Percentiles rank a stretch among this genome's conserved stretches.
Evolutionary conservation across 2,113 vertebrate species (phyloP).

Genomic region (Anoplopoma fimbria): DNA sequence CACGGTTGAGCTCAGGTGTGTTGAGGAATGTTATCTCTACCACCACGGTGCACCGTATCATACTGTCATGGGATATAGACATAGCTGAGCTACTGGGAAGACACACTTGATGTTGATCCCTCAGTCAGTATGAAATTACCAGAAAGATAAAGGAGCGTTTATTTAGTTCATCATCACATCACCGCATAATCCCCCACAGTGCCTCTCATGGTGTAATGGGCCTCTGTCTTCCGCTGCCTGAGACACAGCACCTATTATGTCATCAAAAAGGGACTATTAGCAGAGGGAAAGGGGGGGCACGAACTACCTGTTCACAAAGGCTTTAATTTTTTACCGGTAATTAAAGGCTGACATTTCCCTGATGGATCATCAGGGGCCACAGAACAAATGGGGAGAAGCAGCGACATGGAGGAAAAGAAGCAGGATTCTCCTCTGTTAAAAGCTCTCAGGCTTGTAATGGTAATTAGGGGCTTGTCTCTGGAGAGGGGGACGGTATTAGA

Average conservation of each 20-base stretch:
- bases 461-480: slow-evolving; percentile 77
- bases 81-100: slow-evolving; percentile 4
- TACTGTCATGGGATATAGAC: not conserved
- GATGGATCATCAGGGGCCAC: slow-evolving; percentile 64
- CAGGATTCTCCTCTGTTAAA: slow-evolving; percentile 71
- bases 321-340: slow-evolving; percentile 74
- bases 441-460: slow-evolving; percentile 73
- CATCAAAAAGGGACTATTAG: slow-evolving; percentile 77
- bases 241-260: slow-evolving; percentile 74
- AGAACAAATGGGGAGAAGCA: slow-evolving; percentile 64
- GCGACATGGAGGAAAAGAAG: slow-evolving; percentile 62
- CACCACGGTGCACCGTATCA: not conserved
- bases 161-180: slow-evolving; percentile 57
- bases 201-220: slow-evolving; percentile 56
- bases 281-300: slow-evolving; percentile 59
- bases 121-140: slow-evolving; percentile 29
- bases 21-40: slow-evolving; percentile 21
- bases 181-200: slow-evolving; percentile 59
- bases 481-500: slow-evolving; percentile 71
- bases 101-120: slow-evolving; percentile 30
- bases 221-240: slow-evolving; percentile 43
- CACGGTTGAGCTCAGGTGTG: not conserved
- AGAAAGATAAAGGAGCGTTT: slow-evolving; percentile 52
- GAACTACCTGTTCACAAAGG: slow-evolving; percentile 79
- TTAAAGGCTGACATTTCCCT: slow-evolving; percentile 78